These are phyloP conservation scores for Plecturocebus donacophilus DNA, from an alignment of 2,113 vertebrate genomes.

Conservation along the genomic window DNA sequence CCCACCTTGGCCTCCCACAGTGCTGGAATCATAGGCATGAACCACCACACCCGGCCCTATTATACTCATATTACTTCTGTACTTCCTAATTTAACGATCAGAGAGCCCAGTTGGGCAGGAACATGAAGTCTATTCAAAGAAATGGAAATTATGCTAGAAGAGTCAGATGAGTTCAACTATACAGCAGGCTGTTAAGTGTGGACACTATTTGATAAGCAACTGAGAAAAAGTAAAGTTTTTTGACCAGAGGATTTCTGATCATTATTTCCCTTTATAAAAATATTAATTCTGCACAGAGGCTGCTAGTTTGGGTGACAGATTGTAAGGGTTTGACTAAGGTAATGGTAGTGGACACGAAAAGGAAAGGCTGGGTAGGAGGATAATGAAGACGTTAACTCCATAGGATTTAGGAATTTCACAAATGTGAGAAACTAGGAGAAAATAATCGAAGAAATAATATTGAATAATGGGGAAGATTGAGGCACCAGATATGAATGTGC, in stretches of 20 bases:
- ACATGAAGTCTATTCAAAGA: neutral
- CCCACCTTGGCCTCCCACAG: too few relatives aligned
- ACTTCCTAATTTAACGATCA: neutral
- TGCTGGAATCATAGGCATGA: too few relatives aligned
- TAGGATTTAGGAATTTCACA: neutral
- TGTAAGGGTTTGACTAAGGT: neutral
- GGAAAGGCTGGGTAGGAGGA: neutral
- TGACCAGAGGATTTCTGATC: neutral
- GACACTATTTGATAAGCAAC: neutral
- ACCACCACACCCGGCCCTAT: too few relatives aligned
- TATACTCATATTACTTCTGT: neutral
- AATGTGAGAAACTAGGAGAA: neutral
- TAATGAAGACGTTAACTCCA: neutral
- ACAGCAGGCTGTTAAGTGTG: neutral
- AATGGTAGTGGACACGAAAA: neutral
- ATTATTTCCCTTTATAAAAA: neutral
- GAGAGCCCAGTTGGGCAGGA: neutral
- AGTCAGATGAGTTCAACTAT: neutral
- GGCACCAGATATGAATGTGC: neutral
- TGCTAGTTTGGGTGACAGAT: neutral
- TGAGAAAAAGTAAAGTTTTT: neutral
- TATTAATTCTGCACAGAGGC: neutral
- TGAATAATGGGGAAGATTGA: neutral
- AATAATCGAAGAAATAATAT: neutral
- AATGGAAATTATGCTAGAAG: neutral